Evolutionary conservation across 2,888 invertebrate species (phyloP).

Genomic region (Ormia ochracea): DNA sequence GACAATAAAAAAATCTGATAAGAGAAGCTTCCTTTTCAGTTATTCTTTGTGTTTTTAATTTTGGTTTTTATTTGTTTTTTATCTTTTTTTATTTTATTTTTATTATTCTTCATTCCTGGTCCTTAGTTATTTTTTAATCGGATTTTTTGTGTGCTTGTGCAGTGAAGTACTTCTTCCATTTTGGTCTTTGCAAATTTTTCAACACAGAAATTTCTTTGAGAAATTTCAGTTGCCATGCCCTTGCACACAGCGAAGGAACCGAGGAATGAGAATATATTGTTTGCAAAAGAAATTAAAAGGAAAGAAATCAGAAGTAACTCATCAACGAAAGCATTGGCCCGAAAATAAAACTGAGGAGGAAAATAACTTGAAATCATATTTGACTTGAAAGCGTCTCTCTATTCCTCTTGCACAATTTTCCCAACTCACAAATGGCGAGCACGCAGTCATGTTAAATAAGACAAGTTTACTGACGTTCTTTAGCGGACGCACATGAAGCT

Average conservation of each 20-base stretch:
- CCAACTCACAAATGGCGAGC: too few relatives aligned
- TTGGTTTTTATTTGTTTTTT: slow-evolving; percentile 10
- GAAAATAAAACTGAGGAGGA: slow-evolving; percentile 6
- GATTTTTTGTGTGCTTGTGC: slow-evolving; percentile 55
- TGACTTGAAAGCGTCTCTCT: background rate
- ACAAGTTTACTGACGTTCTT: background rate
- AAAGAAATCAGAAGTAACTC: slow-evolving; percentile 38
- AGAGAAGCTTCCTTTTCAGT: slow-evolving; percentile 48
- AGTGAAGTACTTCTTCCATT: slow-evolving; percentile 42
- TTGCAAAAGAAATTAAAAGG: slow-evolving; percentile 13
- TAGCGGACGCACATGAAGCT: background rate
- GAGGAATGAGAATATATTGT: slow-evolving; percentile 54
- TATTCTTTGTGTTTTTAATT: slow-evolving; percentile 29
- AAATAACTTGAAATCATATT: background rate
- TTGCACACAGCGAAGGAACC: slow-evolving; percentile 32
- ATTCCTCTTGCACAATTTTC: background rate
- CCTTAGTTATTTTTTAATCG: slow-evolving; percentile 56
- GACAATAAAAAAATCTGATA: slow-evolving; percentile 54
- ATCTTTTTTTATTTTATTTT: too few relatives aligned
- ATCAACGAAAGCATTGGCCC: slow-evolving; percentile 30
- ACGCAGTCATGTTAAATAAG: too few relatives aligned
- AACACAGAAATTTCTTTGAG: slow-evolving; percentile 59
- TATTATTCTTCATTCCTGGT: slow-evolving; percentile 27
- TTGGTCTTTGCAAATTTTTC: slow-evolving; percentile 44
- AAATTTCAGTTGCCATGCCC: slow-evolving; percentile 51